Conservation (phyloP, 53 echinoderm and acorn worm genomes). For the Crossaster papposus region DNA sequence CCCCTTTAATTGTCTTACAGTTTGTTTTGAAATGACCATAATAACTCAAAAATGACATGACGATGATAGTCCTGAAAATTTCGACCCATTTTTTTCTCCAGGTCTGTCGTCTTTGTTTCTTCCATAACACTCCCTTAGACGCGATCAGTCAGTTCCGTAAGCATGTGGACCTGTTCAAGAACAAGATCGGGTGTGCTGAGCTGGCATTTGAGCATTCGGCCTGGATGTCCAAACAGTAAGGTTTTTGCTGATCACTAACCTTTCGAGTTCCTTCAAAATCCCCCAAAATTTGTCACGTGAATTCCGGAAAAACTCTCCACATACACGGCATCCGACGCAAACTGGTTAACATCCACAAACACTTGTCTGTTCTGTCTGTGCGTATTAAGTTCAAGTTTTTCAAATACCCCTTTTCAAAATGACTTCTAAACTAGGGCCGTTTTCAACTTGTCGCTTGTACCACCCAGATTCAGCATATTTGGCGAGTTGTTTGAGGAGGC, state of each 20-base stretch:
- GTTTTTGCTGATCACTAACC: no score
- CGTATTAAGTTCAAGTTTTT: not conserved
- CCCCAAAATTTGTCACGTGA: no score
- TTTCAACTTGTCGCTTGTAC: not conserved
- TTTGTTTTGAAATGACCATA: not conserved
- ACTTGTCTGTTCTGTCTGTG: not conserved
- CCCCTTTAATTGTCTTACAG: no score
- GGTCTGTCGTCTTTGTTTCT: conserved; percentile 92
- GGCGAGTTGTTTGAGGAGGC: conserved; percentile 99
- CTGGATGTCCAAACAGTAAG: conserved; percentile 99
- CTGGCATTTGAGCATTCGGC: conserved; percentile 98
- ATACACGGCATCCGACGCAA: no score
- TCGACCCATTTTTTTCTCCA: conserved; percentile 20
- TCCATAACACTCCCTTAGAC: conserved; percentile 92
- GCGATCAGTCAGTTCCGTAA: conserved; percentile 97
- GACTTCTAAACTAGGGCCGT: not conserved
- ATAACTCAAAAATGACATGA: not conserved
- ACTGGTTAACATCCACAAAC: no score
- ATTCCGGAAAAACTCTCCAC: no score
- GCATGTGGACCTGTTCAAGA: conserved; percentile 97
- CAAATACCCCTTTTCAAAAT: not conserved
- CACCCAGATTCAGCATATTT: conserved; percentile 91
- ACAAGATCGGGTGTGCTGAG: conserved; percentile 93
- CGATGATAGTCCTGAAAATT: not conserved
- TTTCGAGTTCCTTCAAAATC: no score